These are phyloP conservation scores for Carcina quercana DNA, from an alignment of 2,888 invertebrate species.

Conservation along the genomic window DNA sequence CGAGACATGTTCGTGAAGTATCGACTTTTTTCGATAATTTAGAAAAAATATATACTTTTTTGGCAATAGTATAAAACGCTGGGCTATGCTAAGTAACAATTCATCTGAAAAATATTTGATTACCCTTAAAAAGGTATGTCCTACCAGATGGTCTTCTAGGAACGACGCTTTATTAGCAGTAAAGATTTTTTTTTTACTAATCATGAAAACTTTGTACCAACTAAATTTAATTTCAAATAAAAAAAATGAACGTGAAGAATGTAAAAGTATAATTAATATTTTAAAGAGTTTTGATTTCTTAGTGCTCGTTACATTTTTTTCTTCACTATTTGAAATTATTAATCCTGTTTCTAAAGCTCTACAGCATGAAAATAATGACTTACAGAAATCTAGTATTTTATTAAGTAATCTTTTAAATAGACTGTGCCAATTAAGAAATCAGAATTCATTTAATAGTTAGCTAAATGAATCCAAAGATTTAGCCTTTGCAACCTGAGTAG, in stretches of 20 bases:
- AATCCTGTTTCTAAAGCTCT: slow-evolving; percentile 25
- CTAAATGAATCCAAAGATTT: slow-evolving; percentile 16
- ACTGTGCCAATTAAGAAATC: slow-evolving; percentile 18
- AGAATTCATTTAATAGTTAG: slow-evolving; percentile 18
- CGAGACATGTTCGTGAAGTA: slow-evolving; percentile 16
- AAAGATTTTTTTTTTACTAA: slow-evolving; percentile 13
- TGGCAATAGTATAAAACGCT: slow-evolving; percentile 18
- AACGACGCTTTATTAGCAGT: slow-evolving; percentile 17
- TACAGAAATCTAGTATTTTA: slow-evolving; percentile 20
- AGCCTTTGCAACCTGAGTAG: no score
- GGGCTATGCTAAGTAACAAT: slow-evolving; percentile 18
- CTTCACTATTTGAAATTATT: slow-evolving; percentile 26
- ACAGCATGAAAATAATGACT: slow-evolving; percentile 24
- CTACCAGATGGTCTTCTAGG: slow-evolving; percentile 19
- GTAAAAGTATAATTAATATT: slow-evolving; percentile 19
- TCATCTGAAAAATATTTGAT: slow-evolving; percentile 16
- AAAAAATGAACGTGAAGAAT: slow-evolving; percentile 16
- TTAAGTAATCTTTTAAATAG: slow-evolving; percentile 20
- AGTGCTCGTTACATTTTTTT: slow-evolving; percentile 24
- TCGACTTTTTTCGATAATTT: slow-evolving; percentile 18
- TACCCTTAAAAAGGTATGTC: slow-evolving; percentile 21
- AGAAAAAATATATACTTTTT: slow-evolving; percentile 16
- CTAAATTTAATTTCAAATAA: slow-evolving; percentile 18
- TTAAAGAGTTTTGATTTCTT: slow-evolving; percentile 17
- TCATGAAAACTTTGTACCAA: slow-evolving; percentile 15